A percentile compares a stretch with the other conserved stretches of the same genome.
Conservation (phyloP, 1,140 invertebrate genomes). For the Saxidomus purpurata region DNA sequence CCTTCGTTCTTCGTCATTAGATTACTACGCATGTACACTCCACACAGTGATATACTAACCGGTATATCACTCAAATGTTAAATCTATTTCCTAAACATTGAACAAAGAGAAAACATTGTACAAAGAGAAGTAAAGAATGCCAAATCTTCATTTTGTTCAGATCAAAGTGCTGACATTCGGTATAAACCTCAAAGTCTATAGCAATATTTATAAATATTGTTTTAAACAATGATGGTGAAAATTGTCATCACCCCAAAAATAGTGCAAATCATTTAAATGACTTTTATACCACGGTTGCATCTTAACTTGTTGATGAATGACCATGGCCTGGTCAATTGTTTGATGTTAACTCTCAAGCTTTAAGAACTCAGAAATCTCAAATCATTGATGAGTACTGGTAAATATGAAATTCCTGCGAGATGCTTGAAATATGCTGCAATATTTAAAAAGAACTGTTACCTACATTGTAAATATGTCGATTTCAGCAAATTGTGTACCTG, state of each 20-base stretch:
- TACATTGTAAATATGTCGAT: conserved; percentile 41
- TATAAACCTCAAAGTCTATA: background rate
- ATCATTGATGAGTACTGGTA: conserved; percentile 2
- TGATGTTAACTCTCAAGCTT: background rate
- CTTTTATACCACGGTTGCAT: conserved; percentile 8
- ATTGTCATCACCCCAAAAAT: conserved; percentile 26
- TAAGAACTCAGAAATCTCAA: background rate
- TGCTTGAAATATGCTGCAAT: background rate
- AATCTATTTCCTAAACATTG: too few species aligned
- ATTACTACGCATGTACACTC: too few species aligned
- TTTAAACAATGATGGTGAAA: background rate
- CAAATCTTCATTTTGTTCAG: background rate
- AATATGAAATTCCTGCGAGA: conserved; percentile 15
- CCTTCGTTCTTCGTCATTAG: too few species aligned
- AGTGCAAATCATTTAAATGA: conserved; percentile 24
- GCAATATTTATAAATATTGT: background rate
- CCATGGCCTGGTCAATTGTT: conserved; percentile 19
- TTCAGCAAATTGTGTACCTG: conserved; percentile 3
- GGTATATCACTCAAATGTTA: too few species aligned
- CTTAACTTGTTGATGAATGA: conserved; percentile 10
- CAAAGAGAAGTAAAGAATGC: conserved; percentile 1
- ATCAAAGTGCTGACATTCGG: background rate
- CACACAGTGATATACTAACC: too few species aligned
- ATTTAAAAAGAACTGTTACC: conserved; percentile 38
- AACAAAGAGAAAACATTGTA: too few species aligned